Conservation (phyloP, 2,888 invertebrate genomes). For the Melangyna quadrimaculata region DNA sequence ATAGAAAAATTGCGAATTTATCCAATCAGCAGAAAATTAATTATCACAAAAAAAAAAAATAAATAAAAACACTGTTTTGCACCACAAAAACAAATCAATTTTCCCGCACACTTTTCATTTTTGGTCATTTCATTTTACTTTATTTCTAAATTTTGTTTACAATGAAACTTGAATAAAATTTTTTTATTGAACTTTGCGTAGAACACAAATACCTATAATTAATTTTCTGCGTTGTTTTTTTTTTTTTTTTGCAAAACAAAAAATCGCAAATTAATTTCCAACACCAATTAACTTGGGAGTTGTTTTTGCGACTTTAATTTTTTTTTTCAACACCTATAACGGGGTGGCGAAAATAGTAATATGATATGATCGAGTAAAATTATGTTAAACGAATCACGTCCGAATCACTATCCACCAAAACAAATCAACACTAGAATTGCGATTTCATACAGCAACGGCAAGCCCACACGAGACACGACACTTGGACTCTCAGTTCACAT, state of each 20-base stretch:
- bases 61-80: neutral
- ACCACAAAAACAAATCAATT: slow-evolving; percentile 1
- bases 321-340: neutral
- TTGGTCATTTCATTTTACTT: neutral
- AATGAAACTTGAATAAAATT: neutral
- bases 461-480: neutral
- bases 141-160: neutral
- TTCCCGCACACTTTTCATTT: neutral
- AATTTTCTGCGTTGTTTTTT: neutral
- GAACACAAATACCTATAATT: neutral
- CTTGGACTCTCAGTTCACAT: neutral
- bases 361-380: neutral
- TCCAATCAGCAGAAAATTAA: neutral
- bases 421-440: neutral
- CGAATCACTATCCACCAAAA: neutral
- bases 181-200: neutral
- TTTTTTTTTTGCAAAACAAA: neutral
- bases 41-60: neutral
- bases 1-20: neutral
- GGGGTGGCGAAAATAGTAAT: neutral
- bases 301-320: neutral
- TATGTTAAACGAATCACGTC: neutral
- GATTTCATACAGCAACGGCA: neutral
- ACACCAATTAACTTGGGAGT: neutral
- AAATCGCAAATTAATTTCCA: slow-evolving; percentile 18